Percentiles rank a stretch among this genome's conserved stretches.
These are phyloP conservation scores for Helicorthomorpha holstii DNA, from an alignment of 1,140 invertebrate genomes.

Conservation along the genomic window DNA sequence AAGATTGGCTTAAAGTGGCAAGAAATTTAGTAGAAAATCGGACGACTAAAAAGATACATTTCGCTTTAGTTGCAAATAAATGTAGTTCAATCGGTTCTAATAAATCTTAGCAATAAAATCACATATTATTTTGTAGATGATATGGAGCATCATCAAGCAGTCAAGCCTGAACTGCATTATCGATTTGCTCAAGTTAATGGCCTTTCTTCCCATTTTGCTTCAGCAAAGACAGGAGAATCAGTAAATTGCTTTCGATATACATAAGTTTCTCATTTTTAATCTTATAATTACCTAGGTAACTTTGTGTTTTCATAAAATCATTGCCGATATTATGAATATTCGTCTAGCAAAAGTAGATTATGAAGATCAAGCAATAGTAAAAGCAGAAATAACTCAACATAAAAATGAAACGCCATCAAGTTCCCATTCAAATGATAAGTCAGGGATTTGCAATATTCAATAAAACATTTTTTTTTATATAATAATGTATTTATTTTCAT, in stretches of 20 bases:
- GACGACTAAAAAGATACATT: constrained; percentile 35
- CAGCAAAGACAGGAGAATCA: constrained; percentile 74
- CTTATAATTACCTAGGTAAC: too few species aligned
- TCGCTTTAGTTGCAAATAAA: constrained; percentile 73
- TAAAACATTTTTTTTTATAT: too few species aligned
- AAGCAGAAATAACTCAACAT: too few species aligned
- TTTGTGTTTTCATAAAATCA: too few species aligned
- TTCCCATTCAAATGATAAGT: too few species aligned
- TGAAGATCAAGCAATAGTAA: too few species aligned
- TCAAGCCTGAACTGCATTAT: constrained; percentile 58
- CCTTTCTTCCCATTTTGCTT: constrained; percentile 54
- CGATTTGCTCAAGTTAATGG: constrained; percentile 57
- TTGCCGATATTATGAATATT: too few species aligned
- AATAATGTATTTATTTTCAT: too few species aligned
- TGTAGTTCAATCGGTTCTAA: constrained; percentile 28
- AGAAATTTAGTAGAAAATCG: constrained; percentile 36
- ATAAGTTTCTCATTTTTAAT: too few species aligned
- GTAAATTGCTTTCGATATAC: constrained; percentile 29
- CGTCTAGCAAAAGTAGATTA: too few species aligned
- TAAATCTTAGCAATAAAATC: constrained; percentile 6
- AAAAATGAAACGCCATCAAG: too few species aligned
- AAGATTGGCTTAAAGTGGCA: constrained; percentile 50
- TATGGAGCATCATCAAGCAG: constrained; percentile 64
- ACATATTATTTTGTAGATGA: constrained; percentile 36
- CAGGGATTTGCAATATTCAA: too few species aligned